phyloP scores from a whole-genome alignment of 2,888 invertebrate species.

The Cheiracanthium punctorium region DNA sequence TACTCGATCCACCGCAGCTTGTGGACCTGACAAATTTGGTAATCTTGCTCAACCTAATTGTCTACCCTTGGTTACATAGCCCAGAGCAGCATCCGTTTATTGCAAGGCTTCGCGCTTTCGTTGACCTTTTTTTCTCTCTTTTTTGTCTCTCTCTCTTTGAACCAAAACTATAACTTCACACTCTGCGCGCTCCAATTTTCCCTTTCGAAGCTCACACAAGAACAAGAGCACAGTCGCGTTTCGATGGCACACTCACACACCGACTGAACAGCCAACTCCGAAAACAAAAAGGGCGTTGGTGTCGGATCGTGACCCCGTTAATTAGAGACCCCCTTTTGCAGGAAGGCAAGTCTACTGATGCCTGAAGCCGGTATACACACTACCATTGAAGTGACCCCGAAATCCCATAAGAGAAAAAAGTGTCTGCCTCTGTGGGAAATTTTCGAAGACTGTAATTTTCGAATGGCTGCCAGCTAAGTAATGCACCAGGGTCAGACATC shows the following conservation, averaged over 20 bases:
- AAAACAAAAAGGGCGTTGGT: slow-evolving; percentile 13
- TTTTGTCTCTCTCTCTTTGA: neutral
- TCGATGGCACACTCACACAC: neutral
- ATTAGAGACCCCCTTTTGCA: neutral
- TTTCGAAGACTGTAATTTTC: too few relatives aligned
- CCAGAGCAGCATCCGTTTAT: too few relatives aligned
- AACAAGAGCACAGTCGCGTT: neutral
- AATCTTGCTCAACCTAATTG: neutral
- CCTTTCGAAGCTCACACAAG: neutral
- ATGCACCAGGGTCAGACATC: too few relatives aligned
- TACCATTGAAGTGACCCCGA: neutral
- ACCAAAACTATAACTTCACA: neutral
- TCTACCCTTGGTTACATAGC: too few relatives aligned
- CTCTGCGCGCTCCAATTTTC: slow-evolving; percentile 1
- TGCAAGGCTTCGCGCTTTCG: neutral
- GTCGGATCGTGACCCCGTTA: neutral
- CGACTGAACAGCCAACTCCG: neutral
- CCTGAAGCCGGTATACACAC: neutral
- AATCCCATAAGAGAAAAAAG: neutral
- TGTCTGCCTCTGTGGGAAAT: neutral
- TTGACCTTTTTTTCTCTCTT: neutral
- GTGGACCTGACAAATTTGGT: neutral
- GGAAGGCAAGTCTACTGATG: neutral
- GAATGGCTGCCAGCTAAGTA: too few relatives aligned
- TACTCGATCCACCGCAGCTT: too few relatives aligned